These are phyloP conservation scores for Diorhabda carinulata DNA, from an alignment of 1,140 invertebrate genomes.

Conservation along the genomic window DNA sequence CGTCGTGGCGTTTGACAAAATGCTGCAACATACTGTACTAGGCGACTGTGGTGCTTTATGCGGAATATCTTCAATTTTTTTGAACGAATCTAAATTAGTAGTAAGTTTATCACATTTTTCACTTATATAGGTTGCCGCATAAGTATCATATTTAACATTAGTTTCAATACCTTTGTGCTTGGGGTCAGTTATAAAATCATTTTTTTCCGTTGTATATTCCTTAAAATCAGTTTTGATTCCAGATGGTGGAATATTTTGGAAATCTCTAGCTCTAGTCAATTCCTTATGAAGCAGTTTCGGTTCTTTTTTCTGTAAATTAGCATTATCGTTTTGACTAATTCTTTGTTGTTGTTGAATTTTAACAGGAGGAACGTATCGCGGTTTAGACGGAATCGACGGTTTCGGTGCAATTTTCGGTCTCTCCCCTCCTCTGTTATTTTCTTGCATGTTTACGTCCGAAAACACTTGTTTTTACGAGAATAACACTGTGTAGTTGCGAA, in stretches of 20 bases:
- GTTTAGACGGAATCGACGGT: slow-evolving; percentile 44
- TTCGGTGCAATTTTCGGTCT: slow-evolving; percentile 45
- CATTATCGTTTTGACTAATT: slow-evolving; percentile 7
- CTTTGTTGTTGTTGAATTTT: slow-evolving; percentile 30
- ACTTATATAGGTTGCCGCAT: slow-evolving; percentile 28
- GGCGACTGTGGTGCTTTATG: slow-evolving; percentile 43
- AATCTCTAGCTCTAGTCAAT: slow-evolving; percentile 10
- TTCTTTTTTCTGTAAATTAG: slow-evolving; percentile 1
- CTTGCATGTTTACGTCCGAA: slow-evolving; percentile 29
- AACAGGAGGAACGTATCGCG: slow-evolving; percentile 44
- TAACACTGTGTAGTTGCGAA: not conserved
- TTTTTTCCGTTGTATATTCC: slow-evolving; percentile 21
- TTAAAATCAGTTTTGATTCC: slow-evolving; percentile 24
- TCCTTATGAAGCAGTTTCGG: slow-evolving; percentile 7
- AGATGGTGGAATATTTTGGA: slow-evolving; percentile 10
- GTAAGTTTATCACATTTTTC: slow-evolving; percentile 41
- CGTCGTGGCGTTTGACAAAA: slow-evolving; percentile 42
- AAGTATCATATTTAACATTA: slow-evolving; percentile 28
- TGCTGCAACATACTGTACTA: slow-evolving; percentile 47
- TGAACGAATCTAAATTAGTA: slow-evolving; percentile 26
- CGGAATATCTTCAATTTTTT: slow-evolving; percentile 31
- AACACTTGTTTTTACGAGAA: not conserved
- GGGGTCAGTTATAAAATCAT: slow-evolving; percentile 9
- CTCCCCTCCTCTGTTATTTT: slow-evolving; percentile 32
- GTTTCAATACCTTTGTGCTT: slow-evolving; percentile 15